Conservation (phyloP, 2,113 vertebrate species). For the Corythoichthys intestinalis region DNA sequence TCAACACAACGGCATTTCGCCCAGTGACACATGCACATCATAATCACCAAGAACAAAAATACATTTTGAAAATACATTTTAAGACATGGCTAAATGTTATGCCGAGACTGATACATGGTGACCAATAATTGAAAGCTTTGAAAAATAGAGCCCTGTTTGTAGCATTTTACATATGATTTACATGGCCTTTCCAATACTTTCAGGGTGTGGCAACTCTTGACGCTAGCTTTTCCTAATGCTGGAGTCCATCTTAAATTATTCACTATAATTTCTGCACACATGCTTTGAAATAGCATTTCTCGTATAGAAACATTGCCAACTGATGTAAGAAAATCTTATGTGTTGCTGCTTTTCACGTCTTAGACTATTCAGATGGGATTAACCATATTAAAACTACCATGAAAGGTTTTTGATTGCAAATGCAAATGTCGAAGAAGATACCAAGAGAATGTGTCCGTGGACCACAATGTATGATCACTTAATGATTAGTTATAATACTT, state of each 20-base stretch:
- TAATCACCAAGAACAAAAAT: conserved; percentile 29
- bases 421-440: background rate
- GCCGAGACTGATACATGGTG: conserved; percentile 21
- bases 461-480: background rate
- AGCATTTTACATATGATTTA: conserved; percentile 4
- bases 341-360: conserved; percentile 18
- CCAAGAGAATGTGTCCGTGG: background rate
- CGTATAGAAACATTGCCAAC: conserved; percentile 9
- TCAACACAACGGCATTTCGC: conserved; percentile 44
- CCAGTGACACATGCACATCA: conserved; percentile 23
- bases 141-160: background rate
- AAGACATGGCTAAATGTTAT: conserved; percentile 20
- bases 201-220: conserved; percentile 11
- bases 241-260: conserved; percentile 24
- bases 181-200: background rate
- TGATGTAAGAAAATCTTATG: conserved; percentile 10
- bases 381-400: background rate
- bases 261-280: conserved; percentile 23
- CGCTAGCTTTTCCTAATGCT: background rate
- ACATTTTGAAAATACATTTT: conserved; percentile 1
- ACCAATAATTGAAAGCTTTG: conserved; percentile 6
- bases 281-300: conserved; percentile 17
- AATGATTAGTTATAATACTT: background rate
- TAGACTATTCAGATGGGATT: background rate
- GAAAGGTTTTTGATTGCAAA: background rate